Conservation (phyloP, 1,140 invertebrate genomes). For the Neodiprion fabricii region DNA sequence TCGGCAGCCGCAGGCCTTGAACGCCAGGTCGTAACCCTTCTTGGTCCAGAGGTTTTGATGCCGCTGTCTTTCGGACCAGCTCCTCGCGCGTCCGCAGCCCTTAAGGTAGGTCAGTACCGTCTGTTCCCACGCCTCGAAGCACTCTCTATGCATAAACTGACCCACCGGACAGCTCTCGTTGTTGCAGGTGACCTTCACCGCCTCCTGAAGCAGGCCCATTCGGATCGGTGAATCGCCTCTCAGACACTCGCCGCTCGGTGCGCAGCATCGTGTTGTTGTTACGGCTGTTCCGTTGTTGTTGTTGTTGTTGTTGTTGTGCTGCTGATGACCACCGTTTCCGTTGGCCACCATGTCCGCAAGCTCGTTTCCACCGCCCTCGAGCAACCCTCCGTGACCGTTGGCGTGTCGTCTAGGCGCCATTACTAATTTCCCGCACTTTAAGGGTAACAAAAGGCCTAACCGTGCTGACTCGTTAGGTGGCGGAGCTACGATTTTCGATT, state of each 20-base stretch:
- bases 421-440: background rate
- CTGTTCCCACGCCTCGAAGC: conserved; percentile 93
- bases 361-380: conserved; percentile 23
- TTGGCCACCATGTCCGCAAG: conserved; percentile 25
- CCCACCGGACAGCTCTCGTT: conserved; percentile 89
- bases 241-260: conserved; percentile 79
- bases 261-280: conserved; percentile 76
- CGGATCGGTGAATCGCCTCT: conserved; percentile 71
- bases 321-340: conserved; percentile 13
- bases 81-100: conserved; percentile 86
- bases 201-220: conserved; percentile 77
- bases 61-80: conserved; percentile 93
- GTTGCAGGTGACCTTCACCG: conserved; percentile 91
- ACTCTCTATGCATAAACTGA: conserved; percentile 93
- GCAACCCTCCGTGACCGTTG: conserved; percentile 50
- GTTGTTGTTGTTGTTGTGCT: background rate
- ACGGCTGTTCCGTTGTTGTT: conserved; percentile 33
- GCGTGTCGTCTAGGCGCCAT: conserved; percentile 59
- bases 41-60: conserved; percentile 97
- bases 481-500: too few species aligned
- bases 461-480: too few species aligned
- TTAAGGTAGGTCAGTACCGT: conserved; percentile 87
- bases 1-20: conserved; percentile 87
- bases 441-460: background rate
- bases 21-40: conserved; percentile 94